Base-by-base conservation (phyloP, 2,797 vertebrate species). In the Dendrocincla fuliginosa region DNA sequence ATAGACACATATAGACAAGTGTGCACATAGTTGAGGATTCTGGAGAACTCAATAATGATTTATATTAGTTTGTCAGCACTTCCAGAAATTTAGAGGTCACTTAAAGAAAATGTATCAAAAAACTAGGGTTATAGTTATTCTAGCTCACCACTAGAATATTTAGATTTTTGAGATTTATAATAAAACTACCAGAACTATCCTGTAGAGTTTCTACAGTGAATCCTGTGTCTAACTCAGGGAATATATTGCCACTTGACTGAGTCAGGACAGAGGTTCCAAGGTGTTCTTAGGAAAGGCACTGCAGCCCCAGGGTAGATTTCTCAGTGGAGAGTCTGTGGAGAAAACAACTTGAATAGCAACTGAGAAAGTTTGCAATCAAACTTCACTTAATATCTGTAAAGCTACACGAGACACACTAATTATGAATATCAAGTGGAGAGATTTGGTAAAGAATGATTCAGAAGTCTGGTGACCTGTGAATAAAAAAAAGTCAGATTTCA, bases 1-100 rank as follows among this genome's bases (percentile, higher is more conserved):
- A 9, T 0, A 41, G 33, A n/a, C n/a, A 6, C 8, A 6, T 0
- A 16, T 0, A 55, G 47, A 19, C 41, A 80, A 33, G 47, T 5
- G 10, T 10, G 23, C n/a, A 22, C 25, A 33, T 7, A 44, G 3
- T 1, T 19, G 19, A 22, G 83, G 64, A 20, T 59, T 68, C 17
- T 53, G 56, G 35, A 75, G 81, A 83, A 35, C 6, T 8, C n/a
- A 59, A 30, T 11, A 57, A 52, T 18, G 18, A 7, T n/a, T 70
- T 74, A 3, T 19, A n/a, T 35, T 23, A 52, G 41, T 68, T 80
- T 60, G 24, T n/a, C 73, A 84, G 11, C 16, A 22, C 41, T 85
- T 70, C 3, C 16, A 80, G 50, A 65, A 44, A n/a, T 41, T 10
- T 49, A 44, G 18, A 89, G 33, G 14, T 33, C 23, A 14, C 42